Base-by-base conservation (phyloP, 2,113 vertebrate species). In the Nannospalax galili region DNA sequence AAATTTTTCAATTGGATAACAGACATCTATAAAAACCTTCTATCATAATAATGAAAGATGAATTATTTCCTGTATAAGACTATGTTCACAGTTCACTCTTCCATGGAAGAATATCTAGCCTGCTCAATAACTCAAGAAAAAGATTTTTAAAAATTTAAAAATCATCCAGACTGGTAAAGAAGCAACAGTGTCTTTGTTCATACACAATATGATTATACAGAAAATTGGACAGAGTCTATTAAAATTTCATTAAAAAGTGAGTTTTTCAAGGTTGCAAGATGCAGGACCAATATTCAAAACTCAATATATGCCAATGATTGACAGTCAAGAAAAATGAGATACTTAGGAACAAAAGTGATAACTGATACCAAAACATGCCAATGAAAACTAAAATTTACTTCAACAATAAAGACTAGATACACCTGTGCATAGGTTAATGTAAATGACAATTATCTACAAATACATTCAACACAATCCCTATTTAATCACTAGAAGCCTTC, bases 121-220 rank as follows among this genome's bases (percentile, higher is more conserved):
- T 82, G 62, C 32, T 28, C 37, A 72, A 62, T 94, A 93, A 84
- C 19, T 20, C 30, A 80, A 64, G 94, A 87, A 92, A 95, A 95
- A 85, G 0, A 70, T n/a, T n/a, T n/a, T n/a, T n/a, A 94, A 91
- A 67, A 84, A 94, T 79, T 42, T 42, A 65, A 90, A 79, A 19
- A 12, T 17, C 16, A 88, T 67, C 19, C 37, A 85, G 26, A 72
- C 52, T 85, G 26, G 32, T 75, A 78, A 69, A 16, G 60, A 90
- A 65, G 35, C 30, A 90, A 11, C 32, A 93, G 14, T 69, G 15
- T 90, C 24, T 78, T 85, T 88, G 62, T 85, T 93, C 42, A 91
- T 40, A 72, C 28, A 40, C 17, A 62, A 37, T 52, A 35, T 64
- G 12, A 64, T 79, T 81, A 77, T 92, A 7, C 48, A 82, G 45